phyloP scores from a whole-genome alignment of 2,113 vertebrate genomes.

The Connochaetes taurinus region DNA sequence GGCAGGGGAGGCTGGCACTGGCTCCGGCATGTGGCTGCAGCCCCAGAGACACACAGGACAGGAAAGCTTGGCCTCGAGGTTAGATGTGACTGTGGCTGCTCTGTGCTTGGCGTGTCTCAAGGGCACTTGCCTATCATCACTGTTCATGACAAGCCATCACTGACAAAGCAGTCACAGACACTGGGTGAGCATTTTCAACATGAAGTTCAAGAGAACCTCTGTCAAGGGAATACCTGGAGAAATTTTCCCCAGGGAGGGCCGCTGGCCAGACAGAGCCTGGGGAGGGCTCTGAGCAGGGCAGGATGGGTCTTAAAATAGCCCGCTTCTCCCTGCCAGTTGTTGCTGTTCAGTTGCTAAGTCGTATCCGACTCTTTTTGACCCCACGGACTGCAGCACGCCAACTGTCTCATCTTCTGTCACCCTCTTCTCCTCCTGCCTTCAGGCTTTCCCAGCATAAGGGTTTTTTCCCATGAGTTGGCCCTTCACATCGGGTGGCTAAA shows the following conservation, averaged over 20 bases:
- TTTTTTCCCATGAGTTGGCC: not conserved
- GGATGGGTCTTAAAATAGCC: no score
- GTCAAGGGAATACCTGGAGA: not conserved
- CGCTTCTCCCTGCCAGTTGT: not conserved
- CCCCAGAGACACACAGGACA: not conserved
- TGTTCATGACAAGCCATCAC: not conserved
- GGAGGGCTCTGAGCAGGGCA: not conserved
- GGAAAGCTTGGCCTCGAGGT: not conserved
- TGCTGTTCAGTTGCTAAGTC: not conserved
- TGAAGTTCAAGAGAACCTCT: not conserved
- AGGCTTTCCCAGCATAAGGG: not conserved
- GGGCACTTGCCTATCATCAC: not conserved
- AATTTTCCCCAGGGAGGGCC: not conserved
- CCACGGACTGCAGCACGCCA: not conserved
- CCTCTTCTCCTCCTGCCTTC: not conserved
- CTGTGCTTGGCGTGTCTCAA: not conserved
- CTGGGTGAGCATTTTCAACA: not conserved
- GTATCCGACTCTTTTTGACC: not conserved
- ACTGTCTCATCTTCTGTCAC: not conserved
- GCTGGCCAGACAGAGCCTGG: not conserved
- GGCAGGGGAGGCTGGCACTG: not conserved
- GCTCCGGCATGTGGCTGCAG: not conserved
- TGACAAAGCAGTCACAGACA: not conserved
- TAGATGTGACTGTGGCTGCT: not conserved
- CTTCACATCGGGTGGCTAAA: not conserved